Conservation (phyloP, 1,140 invertebrate genomes). For the Sycophila sp. region DNA sequence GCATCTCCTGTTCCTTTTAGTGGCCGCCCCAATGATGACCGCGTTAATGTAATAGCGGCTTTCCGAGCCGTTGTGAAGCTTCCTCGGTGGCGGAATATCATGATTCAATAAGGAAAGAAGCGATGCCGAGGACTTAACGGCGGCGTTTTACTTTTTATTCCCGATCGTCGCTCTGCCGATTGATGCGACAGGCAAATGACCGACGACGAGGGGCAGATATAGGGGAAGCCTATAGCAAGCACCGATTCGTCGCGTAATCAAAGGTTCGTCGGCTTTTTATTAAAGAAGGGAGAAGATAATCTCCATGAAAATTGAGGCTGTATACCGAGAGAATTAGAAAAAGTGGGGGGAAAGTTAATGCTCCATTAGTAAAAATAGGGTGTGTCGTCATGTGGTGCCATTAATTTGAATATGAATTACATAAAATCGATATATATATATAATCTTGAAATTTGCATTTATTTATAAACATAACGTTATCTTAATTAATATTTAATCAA, state of each 20-base stretch:
- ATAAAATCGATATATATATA: too few relatives aligned
- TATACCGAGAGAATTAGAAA: not conserved
- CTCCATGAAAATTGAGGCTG: too few relatives aligned
- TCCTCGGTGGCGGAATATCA: constrained; percentile 8
- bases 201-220: not conserved
- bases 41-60: constrained; percentile 23
- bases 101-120: constrained; percentile 26
- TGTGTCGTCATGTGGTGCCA: too few relatives aligned
- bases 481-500: too few relatives aligned
- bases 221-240: not conserved
- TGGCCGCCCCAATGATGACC: constrained; percentile 22
- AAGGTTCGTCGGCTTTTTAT: constrained; percentile 2
- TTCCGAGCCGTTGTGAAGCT: not conserved
- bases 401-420: too few relatives aligned
- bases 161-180: not conserved
- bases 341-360: too few relatives aligned
- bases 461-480: too few relatives aligned
- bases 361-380: too few relatives aligned
- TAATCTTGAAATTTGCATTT: too few relatives aligned
- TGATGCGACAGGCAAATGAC: too few relatives aligned
- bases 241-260: not conserved
- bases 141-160: not conserved
- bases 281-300: not conserved
- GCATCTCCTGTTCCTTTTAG: constrained; percentile 25
- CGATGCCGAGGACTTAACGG: not conserved